Conservation (phyloP, 53 echinoderm and acorn worm species). For the Holothuria leucospilota region DNA sequence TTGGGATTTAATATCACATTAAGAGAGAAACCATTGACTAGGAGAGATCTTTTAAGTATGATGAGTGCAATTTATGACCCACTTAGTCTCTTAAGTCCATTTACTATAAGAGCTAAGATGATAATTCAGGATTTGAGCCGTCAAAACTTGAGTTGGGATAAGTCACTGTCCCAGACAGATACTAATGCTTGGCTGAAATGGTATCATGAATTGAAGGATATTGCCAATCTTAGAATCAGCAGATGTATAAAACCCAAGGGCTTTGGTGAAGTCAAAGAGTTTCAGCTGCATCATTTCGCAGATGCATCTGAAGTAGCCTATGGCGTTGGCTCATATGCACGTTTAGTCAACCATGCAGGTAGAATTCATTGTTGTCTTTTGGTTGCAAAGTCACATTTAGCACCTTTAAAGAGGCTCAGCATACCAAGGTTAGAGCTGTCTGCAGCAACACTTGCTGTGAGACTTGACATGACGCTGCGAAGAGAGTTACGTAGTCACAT, state of each 20-base stretch:
- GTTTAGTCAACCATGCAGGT: constrained; percentile 33
- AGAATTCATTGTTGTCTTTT: constrained; percentile 34
- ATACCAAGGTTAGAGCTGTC: constrained; percentile 48
- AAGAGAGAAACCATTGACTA: constrained; percentile 61
- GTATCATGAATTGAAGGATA: constrained; percentile 62
- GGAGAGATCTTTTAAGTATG: background rate
- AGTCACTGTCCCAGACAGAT: constrained; percentile 54
- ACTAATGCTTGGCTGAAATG: constrained; percentile 61
- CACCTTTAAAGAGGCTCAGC: constrained; percentile 60
- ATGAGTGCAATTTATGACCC: constrained; percentile 58
- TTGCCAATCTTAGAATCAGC: constrained; percentile 60
- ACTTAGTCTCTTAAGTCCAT: constrained; percentile 63
- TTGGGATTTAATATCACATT: constrained; percentile 61
- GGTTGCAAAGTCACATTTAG: constrained; percentile 56
- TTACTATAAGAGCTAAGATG: constrained; percentile 68
- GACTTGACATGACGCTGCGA: background rate
- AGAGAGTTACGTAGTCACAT: background rate
- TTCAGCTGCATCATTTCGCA: constrained; percentile 68
- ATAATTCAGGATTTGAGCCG: constrained; percentile 64
- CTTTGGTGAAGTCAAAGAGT: constrained; percentile 50
- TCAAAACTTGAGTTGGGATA: constrained; percentile 72
- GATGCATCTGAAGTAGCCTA: constrained; percentile 70
- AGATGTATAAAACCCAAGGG: constrained; percentile 76
- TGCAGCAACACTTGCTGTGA: constrained; percentile 43
- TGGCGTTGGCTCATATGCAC: constrained; percentile 52